Conservation (phyloP, 2,888 invertebrate genomes). For the Anticlea derivata region DNA sequence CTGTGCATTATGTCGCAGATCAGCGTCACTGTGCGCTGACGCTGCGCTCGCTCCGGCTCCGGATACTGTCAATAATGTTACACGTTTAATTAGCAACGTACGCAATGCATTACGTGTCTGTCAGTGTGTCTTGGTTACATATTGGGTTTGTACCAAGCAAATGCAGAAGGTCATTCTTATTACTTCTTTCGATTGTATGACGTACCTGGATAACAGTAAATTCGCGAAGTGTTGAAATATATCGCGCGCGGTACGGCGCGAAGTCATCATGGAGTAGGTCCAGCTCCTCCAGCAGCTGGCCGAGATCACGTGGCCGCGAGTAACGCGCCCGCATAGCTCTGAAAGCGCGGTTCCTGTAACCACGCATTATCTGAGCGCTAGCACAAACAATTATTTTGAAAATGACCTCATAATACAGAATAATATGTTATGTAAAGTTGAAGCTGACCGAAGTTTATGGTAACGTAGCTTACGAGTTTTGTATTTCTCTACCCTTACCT, state of each 20-base stretch:
- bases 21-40: slow-evolving; percentile 88
- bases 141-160: no score
- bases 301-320: slow-evolving; percentile 57
- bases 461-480: no score
- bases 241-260: slow-evolving; percentile 50
- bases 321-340: slow-evolving; percentile 47
- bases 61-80: slow-evolving; percentile 35
- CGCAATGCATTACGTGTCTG: no score
- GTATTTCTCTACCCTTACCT: no score
- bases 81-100: not conserved
- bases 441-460: no score
- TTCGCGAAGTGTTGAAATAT: slow-evolving; percentile 48
- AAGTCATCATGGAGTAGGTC: slow-evolving; percentile 57
- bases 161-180: no score
- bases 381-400: no score
- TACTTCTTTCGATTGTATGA: no score
- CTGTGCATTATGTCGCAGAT: slow-evolving; percentile 93
- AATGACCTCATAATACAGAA: no score
- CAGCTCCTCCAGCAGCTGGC: slow-evolving; percentile 55
- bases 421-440: no score
- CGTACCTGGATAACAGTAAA: slow-evolving; percentile 46
- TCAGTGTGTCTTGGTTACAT: no score
- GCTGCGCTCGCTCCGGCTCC: slow-evolving; percentile 70
- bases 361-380: no score
- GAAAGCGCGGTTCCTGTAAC: slow-evolving; percentile 33